A percentile compares a stretch with the other conserved stretches of the same genome.
Conservation (phyloP, 2,888 invertebrate genomes). For the Dolichopus griseipennis region DNA sequence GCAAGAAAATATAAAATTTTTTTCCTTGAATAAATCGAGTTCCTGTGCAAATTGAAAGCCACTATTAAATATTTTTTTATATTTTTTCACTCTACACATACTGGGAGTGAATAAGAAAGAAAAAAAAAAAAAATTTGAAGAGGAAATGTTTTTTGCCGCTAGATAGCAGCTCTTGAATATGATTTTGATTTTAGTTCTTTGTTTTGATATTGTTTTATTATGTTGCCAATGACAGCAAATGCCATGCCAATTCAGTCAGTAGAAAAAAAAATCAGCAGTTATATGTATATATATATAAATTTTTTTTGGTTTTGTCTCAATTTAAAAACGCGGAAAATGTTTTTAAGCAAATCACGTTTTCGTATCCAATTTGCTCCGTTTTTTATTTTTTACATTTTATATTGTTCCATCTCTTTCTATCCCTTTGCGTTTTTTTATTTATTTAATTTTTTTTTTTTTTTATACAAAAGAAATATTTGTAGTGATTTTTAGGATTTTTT, state of each 20-base stretch:
- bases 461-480: background rate
- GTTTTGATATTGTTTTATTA: background rate
- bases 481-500: too few species aligned
- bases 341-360: conserved; percentile 4
- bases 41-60: background rate
- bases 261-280: background rate
- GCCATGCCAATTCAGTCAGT: background rate
- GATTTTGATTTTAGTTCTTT: too few species aligned
- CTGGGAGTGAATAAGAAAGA: background rate
- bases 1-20: background rate
- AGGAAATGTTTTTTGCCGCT: background rate
- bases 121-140: background rate
- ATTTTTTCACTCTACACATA: too few species aligned
- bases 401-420: background rate
- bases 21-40: background rate
- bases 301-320: background rate
- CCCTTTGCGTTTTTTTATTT: background rate
- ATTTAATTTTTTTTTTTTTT: background rate
- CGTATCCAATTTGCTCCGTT: background rate
- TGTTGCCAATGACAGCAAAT: background rate
- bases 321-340: conserved; percentile 4
- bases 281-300: too few species aligned
- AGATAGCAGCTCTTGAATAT: background rate
- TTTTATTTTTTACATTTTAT: background rate
- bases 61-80: background rate